These are phyloP conservation scores for Tautogolabrus adspersus DNA, from an alignment of 2,113 vertebrate genomes.

Conservation along the genomic window DNA sequence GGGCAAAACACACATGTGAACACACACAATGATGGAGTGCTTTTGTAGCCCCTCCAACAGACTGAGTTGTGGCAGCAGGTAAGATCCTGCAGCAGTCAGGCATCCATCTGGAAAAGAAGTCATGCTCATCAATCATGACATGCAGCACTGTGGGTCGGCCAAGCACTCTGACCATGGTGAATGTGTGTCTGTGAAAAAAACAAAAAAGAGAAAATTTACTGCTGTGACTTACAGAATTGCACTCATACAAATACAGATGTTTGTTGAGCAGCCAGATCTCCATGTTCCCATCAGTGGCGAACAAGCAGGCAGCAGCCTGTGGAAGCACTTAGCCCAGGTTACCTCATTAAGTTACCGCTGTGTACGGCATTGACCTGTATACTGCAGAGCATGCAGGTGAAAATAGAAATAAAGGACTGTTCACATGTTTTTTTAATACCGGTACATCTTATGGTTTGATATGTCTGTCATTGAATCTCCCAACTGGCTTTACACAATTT, in stretches of 20 bases:
- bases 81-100: constrained; percentile 49
- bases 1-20: constrained; percentile 25
- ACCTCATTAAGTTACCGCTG: constrained; percentile 43
- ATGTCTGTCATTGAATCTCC: background rate
- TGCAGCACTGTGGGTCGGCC: constrained; percentile 62
- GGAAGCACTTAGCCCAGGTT: constrained; percentile 49
- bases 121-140: constrained; percentile 68
- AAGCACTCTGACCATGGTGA: constrained; percentile 43
- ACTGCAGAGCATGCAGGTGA: background rate
- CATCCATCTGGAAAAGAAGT: constrained; percentile 79
- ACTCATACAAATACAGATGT: constrained; percentile 77
- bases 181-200: constrained; percentile 48
- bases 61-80: constrained; percentile 52
- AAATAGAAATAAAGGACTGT: background rate
- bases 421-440: background rate
- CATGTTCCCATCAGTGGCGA: constrained; percentile 64
- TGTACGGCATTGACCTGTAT: constrained; percentile 17
- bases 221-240: constrained; percentile 59
- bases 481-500: background rate
- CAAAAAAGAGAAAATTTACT: constrained; percentile 46
- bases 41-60: constrained; percentile 25
- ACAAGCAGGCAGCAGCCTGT: constrained; percentile 46
- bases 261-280: constrained; percentile 50
- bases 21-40: constrained; percentile 17
- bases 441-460: background rate